Conservation (phyloP, 2,113 vertebrate species). For the Ictidomys tridecemlineatus region DNA sequence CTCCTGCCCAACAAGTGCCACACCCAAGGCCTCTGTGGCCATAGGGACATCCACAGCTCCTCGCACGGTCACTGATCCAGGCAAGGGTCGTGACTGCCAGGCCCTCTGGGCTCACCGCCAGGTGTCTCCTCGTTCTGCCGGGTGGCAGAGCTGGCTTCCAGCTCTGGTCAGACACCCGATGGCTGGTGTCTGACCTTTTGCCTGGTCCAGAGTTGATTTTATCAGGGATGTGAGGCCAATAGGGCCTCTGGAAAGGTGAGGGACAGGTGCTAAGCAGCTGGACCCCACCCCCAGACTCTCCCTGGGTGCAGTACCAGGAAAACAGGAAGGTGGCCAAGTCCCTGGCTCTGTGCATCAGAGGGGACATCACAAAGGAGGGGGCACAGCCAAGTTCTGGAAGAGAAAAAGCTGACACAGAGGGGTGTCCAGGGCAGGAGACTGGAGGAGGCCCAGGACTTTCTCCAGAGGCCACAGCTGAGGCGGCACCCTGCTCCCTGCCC, state of each 20-base stretch:
- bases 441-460: background rate
- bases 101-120: accelerated
- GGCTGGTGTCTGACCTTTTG: background rate
- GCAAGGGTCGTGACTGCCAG: accelerated
- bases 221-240: background rate
- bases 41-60: accelerated
- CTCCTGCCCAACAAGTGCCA: accelerated
- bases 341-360: background rate
- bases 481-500: too few relatives aligned
- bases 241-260: background rate
- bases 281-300: background rate
- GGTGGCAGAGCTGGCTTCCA: too few relatives aligned
- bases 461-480: accelerated
- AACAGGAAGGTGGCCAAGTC: accelerated
- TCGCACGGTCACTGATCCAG: background rate
- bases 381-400: background rate
- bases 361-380: background rate
- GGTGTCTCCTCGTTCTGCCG: background rate
- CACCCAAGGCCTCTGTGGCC: background rate
- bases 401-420: background rate
- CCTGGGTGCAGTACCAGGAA: background rate
- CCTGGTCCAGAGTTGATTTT: background rate
- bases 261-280: too few relatives aligned
- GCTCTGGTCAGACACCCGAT: too few relatives aligned
- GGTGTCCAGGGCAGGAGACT: too few relatives aligned